phyloP scores from a whole-genome alignment of 1,140 invertebrate genomes.

The Neomicropteryx cornuta region DNA sequence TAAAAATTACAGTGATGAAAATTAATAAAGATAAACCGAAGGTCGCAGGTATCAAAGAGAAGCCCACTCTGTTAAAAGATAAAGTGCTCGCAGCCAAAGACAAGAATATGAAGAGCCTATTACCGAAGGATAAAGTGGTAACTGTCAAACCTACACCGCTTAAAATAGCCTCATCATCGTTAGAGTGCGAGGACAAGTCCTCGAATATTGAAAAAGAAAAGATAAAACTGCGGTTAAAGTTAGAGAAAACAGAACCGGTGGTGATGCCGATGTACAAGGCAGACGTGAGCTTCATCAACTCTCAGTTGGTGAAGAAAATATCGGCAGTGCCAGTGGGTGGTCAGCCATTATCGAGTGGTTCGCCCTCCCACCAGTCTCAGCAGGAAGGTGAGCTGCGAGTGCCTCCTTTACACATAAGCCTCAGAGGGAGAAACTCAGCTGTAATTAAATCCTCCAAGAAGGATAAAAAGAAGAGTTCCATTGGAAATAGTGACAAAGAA shows the following conservation, averaged over 20 bases:
- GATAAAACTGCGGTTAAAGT: constrained; percentile 70
- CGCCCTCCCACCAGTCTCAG: constrained; percentile 24
- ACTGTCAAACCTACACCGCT: neutral
- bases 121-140: neutral
- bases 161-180: constrained; percentile 31
- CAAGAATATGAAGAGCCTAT: constrained; percentile 10
- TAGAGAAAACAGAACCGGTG: constrained; percentile 70
- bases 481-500: constrained; percentile 30
- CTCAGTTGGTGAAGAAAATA: constrained; percentile 9
- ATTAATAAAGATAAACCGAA: constrained; percentile 28
- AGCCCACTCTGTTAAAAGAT: constrained; percentile 27
- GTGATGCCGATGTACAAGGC: constrained; percentile 67
- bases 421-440: constrained; percentile 75
- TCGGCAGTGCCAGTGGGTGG: constrained; percentile 9
- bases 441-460: constrained; percentile 75
- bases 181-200: constrained; percentile 24
- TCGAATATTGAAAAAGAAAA: constrained; percentile 51
- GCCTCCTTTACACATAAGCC: constrained; percentile 79
- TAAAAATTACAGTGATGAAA: constrained; percentile 20
- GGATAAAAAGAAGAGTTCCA: constrained; percentile 50
- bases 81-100: constrained; percentile 29
- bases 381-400: constrained; percentile 64
- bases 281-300: constrained; percentile 56
- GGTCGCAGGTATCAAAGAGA: constrained; percentile 27
- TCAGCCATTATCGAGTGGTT: constrained; percentile 14